Conservation (phyloP, 2,888 invertebrate species). For the Operophtera brumata region DNA sequence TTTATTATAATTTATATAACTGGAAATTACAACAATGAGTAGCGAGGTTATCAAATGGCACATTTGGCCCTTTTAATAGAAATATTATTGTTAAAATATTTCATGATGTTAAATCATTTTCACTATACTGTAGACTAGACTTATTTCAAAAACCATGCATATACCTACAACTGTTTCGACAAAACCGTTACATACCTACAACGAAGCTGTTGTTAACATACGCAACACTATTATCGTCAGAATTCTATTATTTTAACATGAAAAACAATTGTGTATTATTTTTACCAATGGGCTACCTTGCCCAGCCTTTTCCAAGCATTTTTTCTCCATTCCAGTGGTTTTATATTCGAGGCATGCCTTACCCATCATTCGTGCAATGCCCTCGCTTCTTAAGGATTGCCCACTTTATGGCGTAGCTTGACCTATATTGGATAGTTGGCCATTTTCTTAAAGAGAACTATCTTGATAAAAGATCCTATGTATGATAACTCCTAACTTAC, state of each 20-base stretch:
- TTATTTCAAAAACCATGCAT: too few relatives aligned
- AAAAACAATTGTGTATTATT: constrained; percentile 23
- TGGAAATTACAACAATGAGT: too few relatives aligned
- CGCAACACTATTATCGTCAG: too few relatives aligned
- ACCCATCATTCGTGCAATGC: constrained; percentile 33
- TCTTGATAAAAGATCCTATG: background rate
- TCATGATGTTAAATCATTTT: too few relatives aligned
- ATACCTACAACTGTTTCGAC: too few relatives aligned
- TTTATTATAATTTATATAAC: background rate
- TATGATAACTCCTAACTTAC: background rate
- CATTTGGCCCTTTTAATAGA: too few relatives aligned
- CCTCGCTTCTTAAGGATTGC: constrained; percentile 31
- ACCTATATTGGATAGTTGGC: constrained; percentile 31
- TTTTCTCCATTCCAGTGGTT: constrained; percentile 26
- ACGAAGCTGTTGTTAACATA: too few relatives aligned
- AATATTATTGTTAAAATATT: too few relatives aligned
- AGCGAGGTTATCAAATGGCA: too few relatives aligned
- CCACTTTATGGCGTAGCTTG: constrained; percentile 32
- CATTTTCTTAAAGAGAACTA: background rate
- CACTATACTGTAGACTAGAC: too few relatives aligned
- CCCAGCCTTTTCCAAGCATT: constrained; percentile 13
- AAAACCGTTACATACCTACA: too few relatives aligned
- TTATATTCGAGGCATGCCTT: constrained; percentile 35
- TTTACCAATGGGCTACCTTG: constrained; percentile 15
- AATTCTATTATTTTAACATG: constrained; percentile 11